Conservation (phyloP, 37 sponge, comb jelly and placozoan species). For the Spongia lamella region DNA sequence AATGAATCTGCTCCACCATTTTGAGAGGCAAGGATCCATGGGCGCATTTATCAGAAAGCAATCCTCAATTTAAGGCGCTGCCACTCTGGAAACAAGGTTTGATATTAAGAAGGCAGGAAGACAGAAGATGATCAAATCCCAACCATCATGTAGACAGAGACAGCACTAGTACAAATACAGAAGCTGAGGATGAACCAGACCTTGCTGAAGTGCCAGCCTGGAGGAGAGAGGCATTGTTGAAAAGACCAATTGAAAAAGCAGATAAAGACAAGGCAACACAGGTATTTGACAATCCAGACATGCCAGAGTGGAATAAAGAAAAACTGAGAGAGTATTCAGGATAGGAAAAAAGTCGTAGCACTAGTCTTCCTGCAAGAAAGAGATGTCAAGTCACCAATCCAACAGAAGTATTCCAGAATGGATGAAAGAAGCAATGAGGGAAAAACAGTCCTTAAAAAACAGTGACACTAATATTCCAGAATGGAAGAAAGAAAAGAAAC, state of each 20-base stretch:
- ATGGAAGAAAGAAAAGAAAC: neutral
- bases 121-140: slow-evolving; percentile 45
- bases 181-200: neutral
- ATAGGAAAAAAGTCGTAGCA: neutral
- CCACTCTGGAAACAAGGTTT: slow-evolving; percentile 82
- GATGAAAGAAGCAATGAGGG: neutral
- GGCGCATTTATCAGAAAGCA: slow-evolving; percentile 62
- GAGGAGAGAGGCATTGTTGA: slow-evolving; percentile 1
- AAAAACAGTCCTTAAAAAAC: too few relatives aligned
- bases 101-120: slow-evolving; percentile 54
- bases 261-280: neutral
- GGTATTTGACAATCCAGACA: too few relatives aligned
- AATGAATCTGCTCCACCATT: slow-evolving; percentile 42
- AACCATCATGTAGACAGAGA: neutral
- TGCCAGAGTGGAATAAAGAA: slow-evolving; percentile 2
- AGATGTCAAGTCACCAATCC: neutral
- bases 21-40: slow-evolving; percentile 52
- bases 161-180: neutral
- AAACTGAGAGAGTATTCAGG: neutral
- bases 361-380: neutral
- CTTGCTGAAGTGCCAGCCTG: neutral
- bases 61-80: slow-evolving; percentile 51
- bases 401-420: neutral
- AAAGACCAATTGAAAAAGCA: neutral
- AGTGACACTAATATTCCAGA: too few relatives aligned